Percentiles rank a stretch among this genome's conserved stretches.
These are phyloP conservation scores for Colostygia pectinataria DNA, from an alignment of 2,888 invertebrate species.

Conservation along the genomic window DNA sequence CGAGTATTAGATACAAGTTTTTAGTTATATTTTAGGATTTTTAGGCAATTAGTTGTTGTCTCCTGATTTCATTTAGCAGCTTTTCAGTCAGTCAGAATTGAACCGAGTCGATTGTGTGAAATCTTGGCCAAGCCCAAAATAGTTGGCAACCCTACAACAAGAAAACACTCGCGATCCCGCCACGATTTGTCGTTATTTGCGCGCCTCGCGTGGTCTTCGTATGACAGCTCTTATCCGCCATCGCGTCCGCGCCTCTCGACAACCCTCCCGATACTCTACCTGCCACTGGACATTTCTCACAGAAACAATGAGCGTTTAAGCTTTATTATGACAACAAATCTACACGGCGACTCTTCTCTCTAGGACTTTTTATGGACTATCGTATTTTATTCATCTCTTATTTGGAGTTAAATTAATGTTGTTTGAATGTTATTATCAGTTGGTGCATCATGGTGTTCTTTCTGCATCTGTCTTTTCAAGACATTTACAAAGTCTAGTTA, in stretches of 20 bases:
- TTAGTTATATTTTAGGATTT: too few species aligned
- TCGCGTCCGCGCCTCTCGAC: conserved; percentile 67
- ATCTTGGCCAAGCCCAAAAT: too few species aligned
- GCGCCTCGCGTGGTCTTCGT: conserved; percentile 40
- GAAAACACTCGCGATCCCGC: conserved; percentile 50
- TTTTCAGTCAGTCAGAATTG: too few species aligned
- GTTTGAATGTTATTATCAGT: conserved; percentile 16
- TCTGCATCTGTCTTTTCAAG: too few species aligned
- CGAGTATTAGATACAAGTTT: too few species aligned
- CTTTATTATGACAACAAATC: conserved; percentile 66
- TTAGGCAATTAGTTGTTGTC: too few species aligned
- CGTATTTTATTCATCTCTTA: conserved; percentile 29
- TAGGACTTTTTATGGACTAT: conserved; percentile 34
- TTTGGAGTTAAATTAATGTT: conserved; percentile 21
- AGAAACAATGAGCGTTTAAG: conserved; percentile 77
- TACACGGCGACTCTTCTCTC: conserved; percentile 38
- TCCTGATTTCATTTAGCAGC: too few species aligned
- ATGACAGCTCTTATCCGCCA: conserved; percentile 78
- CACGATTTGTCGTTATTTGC: conserved; percentile 78
- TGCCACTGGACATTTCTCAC: conserved; percentile 69
- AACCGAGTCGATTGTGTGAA: too few species aligned
- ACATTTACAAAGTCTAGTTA: too few species aligned
- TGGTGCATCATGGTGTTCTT: background rate
- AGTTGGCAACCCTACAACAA: conserved; percentile 12
- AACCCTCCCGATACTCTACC: conserved; percentile 57